Evolutionary conservation across 2,113 vertebrate genomes (phyloP), one percentile per base, ranked within the genome.

Genomic region (Morone saxatilis): DNA sequence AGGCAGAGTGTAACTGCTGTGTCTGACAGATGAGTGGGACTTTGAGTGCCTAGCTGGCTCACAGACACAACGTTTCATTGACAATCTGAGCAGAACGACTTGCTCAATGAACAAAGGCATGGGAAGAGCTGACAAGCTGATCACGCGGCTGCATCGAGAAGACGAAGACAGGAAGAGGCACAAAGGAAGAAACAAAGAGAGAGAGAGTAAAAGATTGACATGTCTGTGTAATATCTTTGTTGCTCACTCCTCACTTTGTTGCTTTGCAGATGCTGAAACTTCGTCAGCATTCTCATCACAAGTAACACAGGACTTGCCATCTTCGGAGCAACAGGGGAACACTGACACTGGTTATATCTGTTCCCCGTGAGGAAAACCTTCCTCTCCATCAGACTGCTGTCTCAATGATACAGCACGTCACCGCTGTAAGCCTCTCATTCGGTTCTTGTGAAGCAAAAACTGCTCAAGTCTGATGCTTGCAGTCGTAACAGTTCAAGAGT

Each of bases 1-100:
- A 63, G 72, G 45, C 86, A 80, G 65, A 54, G 76, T 40, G 72
- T 78, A 75, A 86, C 87, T 57, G 73, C 82, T 89, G 85, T 45
- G 72, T 72, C 78, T 87, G 88, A 89, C 89, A 88, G 86, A 88
- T 73, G 85, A 90, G 78, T 57, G 76, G 80, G 82, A 86, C 84
- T 78, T 66, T 56, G 88, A 86, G 81, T 67, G 50, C 85, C 85
- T 78, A 82, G 71, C 76, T 71, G 54, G 72, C 75, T 77, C 82
- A 51, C 80, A 89, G 65, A 86, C 80, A 84, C 85, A 82, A 86
- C 87, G 82, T 91, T 94, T 90, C 78, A 94, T 89, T 93, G 94
- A 93, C 93, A 84, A 86, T 82, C 87, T 78, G 51, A 88, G 62
- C 50, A 13, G 76, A 75, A 80, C 36, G 47, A 87, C 81, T 85